Evolutionary conservation across 1,140 invertebrate species (phyloP).

Genomic region (Eubasilissa regina): DNA sequence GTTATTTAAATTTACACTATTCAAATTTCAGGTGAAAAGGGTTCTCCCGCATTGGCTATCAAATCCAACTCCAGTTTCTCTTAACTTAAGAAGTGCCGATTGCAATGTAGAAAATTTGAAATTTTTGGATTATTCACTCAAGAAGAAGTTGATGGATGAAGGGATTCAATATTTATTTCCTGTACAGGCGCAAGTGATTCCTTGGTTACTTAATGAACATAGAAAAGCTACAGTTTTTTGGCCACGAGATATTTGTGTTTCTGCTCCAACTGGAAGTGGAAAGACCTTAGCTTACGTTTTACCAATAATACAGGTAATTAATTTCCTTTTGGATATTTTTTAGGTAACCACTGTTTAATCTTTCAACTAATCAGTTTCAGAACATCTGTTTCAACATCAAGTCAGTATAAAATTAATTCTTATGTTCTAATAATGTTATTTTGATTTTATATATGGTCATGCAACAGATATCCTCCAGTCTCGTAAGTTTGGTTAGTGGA

Average conservation of each 20-base stretch:
- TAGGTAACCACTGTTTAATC: too few species aligned
- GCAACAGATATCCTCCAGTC: too few species aligned
- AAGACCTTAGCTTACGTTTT: slow-evolving; percentile 97
- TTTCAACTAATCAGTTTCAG: too few species aligned
- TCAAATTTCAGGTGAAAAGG: slow-evolving; percentile 74
- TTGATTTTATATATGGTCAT: too few species aligned
- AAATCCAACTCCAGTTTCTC: slow-evolving; percentile 83
- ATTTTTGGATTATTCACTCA: slow-evolving; percentile 76
- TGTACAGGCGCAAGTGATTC: slow-evolving; percentile 90
- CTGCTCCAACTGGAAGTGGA: slow-evolving; percentile 97
- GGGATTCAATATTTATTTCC: slow-evolving; percentile 87
- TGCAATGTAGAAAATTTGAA: slow-evolving; percentile 74
- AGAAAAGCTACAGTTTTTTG: slow-evolving; percentile 75
- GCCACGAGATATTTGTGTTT: slow-evolving; percentile 94
- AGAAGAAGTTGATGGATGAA: slow-evolving; percentile 79
- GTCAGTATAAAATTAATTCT: too few species aligned
- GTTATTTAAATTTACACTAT: neutral
- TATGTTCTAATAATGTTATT: too few species aligned
- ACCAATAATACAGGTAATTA: slow-evolving; percentile 86
- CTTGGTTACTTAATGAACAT: slow-evolving; percentile 81
- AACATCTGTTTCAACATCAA: too few species aligned
- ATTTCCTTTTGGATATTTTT: too few species aligned
- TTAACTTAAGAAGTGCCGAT: slow-evolving; percentile 78
- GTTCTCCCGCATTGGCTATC: slow-evolving; percentile 90
- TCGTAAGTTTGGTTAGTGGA: too few species aligned